Conservation (phyloP, 2,113 vertebrate species). For the Poecilia latipinna region DNA sequence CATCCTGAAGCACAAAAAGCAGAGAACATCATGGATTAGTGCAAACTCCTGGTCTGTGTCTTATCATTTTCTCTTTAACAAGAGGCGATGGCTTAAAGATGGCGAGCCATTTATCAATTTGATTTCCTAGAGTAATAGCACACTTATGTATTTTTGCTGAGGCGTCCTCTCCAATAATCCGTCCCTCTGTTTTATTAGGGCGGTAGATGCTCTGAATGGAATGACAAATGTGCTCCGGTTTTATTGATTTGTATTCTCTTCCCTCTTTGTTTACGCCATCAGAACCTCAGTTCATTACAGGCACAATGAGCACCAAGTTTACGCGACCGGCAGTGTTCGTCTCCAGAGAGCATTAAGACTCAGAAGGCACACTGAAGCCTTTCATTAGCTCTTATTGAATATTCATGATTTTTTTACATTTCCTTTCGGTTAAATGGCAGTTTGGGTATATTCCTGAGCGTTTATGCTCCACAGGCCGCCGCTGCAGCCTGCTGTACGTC, state of each 20-base stretch:
- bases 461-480: conserved; percentile 41
- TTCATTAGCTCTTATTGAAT: conserved; percentile 24
- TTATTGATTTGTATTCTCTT: conserved; percentile 31
- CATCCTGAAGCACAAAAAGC: neutral
- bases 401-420: conserved; percentile 13
- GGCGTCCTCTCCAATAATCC: conserved; percentile 12
- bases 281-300: conserved; percentile 24
- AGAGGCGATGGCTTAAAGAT: conserved; percentile 18
- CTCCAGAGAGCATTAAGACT: neutral
- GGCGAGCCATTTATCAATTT: conserved; percentile 40
- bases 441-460: conserved; percentile 22
- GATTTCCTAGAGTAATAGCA: conserved; percentile 19
- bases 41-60: neutral
- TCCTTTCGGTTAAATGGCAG: neutral
- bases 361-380: neutral
- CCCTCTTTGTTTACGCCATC: conserved; percentile 30
- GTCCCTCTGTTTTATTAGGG: conserved; percentile 17
- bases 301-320: neutral
- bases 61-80: conserved; percentile 31
- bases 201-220: conserved; percentile 24
- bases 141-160: conserved; percentile 9
- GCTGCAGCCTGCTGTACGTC: conserved; percentile 10
- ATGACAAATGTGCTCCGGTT: conserved; percentile 16
- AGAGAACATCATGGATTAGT: neutral
- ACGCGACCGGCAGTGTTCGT: neutral